A percentile compares a stretch with the other conserved stretches of the same genome.
Conservation (phyloP, 1,140 invertebrate genomes). For the Drosophila malerkotliana region DNA sequence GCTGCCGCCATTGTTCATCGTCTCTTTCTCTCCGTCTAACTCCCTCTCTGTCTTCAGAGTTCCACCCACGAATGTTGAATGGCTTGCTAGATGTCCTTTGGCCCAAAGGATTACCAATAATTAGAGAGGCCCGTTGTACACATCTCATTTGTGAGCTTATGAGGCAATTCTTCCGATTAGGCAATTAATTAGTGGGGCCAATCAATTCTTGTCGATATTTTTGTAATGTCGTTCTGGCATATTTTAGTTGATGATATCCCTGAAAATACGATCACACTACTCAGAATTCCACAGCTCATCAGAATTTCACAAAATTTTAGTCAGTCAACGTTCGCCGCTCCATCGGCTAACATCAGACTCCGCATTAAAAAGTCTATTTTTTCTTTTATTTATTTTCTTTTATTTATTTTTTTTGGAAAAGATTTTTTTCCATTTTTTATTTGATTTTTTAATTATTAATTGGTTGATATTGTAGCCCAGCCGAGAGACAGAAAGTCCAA, state of each 20-base stretch:
- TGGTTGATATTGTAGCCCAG: too few species aligned
- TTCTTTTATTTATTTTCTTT: not conserved
- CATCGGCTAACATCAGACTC: not conserved
- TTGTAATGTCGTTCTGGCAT: not conserved
- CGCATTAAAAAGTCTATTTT: not conserved
- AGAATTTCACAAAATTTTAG: not conserved
- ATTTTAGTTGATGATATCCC: not conserved
- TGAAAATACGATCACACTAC: too few species aligned
- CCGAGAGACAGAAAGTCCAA: too few species aligned
- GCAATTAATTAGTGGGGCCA: slow-evolving; percentile 11
- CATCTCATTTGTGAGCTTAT: slow-evolving; percentile 34
- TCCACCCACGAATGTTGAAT: slow-evolving; percentile 6
- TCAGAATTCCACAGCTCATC: not conserved
- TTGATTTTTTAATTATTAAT: not conserved
- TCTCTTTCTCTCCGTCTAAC: slow-evolving; percentile 13
- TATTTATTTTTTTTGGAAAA: not conserved
- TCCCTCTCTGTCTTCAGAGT: slow-evolving; percentile 9
- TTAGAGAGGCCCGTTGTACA: slow-evolving; percentile 29
- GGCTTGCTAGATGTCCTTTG: slow-evolving; percentile 39
- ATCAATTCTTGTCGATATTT: not conserved
- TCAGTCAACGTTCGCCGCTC: not conserved
- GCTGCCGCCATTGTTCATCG: slow-evolving; percentile 64
- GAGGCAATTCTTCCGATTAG: slow-evolving; percentile 38
- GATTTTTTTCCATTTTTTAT: not conserved
- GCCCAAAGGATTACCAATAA: slow-evolving; percentile 42